These are phyloP conservation scores for Phycodurus eques DNA, from an alignment of 2,113 vertebrate genomes.

Conservation along the genomic window DNA sequence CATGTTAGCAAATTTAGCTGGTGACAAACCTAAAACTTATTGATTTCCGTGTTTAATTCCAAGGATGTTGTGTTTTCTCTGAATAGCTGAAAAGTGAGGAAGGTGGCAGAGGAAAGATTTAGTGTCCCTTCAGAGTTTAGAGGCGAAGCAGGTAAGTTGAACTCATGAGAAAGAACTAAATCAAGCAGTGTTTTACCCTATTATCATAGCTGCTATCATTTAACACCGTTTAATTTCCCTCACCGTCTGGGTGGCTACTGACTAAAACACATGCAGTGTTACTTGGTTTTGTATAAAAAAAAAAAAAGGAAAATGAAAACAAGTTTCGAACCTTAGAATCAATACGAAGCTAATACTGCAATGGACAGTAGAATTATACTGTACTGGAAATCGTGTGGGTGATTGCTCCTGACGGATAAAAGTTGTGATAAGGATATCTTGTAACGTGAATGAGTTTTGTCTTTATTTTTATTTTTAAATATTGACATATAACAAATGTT, in stretches of 20 bases:
- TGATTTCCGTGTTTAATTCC: not conserved
- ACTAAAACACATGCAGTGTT: not conserved
- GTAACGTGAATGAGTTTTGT: too few species aligned
- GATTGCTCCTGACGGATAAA: not conserved
- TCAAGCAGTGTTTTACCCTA: not conserved
- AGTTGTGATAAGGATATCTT: not conserved
- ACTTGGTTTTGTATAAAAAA: not conserved
- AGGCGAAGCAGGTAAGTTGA: not conserved
- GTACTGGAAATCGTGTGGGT: not conserved
- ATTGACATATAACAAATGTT: not conserved
- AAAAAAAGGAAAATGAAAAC: not conserved
- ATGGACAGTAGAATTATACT: not conserved
- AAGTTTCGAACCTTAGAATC: not conserved
- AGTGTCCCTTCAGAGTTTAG: not conserved
- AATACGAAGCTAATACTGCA: not conserved
- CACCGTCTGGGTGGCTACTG: not conserved
- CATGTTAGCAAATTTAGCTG: slow-evolving; percentile 11
- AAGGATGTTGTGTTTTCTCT: not conserved
- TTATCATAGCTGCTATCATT: not conserved
- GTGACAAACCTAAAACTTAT: not conserved
- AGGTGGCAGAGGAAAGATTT: not conserved
- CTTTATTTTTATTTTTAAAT: not conserved
- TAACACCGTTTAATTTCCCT: not conserved
- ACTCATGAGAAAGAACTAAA: not conserved
- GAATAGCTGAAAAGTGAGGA: slow-evolving; percentile 13